Conservation (phyloP, 2,797 vertebrate species). For the Sebastes wilsoni region DNA sequence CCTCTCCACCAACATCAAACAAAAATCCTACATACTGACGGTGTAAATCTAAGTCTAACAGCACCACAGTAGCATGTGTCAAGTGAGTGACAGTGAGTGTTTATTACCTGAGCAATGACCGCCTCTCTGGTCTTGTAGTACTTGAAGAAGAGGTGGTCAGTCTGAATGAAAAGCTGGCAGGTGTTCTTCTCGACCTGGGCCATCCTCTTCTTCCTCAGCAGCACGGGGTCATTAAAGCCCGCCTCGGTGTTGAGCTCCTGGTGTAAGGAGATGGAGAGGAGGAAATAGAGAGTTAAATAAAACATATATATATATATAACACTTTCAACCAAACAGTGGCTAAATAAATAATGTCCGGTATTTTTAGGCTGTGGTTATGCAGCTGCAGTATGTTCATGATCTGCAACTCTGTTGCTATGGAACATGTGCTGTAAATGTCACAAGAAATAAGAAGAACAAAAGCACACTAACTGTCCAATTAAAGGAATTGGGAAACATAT, state of each 20-base stretch:
- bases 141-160: constrained; percentile 95
- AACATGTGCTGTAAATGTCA: neutral
- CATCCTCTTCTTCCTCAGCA: constrained; percentile 92
- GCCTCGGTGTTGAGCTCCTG: constrained; percentile 65
- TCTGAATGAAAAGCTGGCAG: constrained; percentile 98
- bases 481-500: neutral
- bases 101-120: constrained; percentile 93
- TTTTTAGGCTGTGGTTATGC: constrained; percentile 45
- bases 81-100: neutral
- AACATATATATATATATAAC: constrained; percentile 21
- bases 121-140: constrained; percentile 96
- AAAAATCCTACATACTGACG: neutral
- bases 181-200: constrained; percentile 94
- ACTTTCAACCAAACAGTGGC: constrained; percentile 40
- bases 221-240: constrained; percentile 71
- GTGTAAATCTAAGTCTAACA: neutral
- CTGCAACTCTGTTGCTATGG: neutral
- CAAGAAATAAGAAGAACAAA: neutral
- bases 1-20: neutral
- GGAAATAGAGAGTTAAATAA: constrained; percentile 46
- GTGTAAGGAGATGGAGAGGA: constrained; percentile 1
- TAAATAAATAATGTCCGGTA: constrained; percentile 62
- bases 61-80: neutral
- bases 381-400: constrained; percentile 17
- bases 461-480: neutral